Base-by-base conservation (phyloP, 2,888 invertebrate genomes). In the Cyclophora albipunctata region DNA sequence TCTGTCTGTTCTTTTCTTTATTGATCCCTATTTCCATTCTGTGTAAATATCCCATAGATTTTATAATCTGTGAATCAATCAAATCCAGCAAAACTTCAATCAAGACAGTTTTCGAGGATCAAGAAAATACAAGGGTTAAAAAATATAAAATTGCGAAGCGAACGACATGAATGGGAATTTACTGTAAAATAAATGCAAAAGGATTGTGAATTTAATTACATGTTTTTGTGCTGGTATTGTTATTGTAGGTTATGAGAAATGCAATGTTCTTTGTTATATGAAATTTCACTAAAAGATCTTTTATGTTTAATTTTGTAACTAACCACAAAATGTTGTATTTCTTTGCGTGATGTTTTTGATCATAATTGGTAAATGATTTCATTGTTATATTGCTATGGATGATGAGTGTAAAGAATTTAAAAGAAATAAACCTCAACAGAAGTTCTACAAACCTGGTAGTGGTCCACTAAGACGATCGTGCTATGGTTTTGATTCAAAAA, bases 371-470 rank as follows among this genome's bases (percentile, higher is more conserved):
- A 62, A 57, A 63, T 64, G 60, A 65, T 60, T 63, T 62, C 63
- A 66, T 71, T 69, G 69, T 72, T 68, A 71, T 68, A 74, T 75
- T 84, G 86, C 65, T 84, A 90, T 89, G 89, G 89, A 87, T 86
- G 87, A 86, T 87, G 88, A 86, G 67, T 89, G 69, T 72, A 90
- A 86, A 75, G 90, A 90, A 63, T 89, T 84, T 64, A 89, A 83
- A 87, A 91, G 89, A 78, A 91, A 90, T 75, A 92, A 92, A 82
- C 93, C 92, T 67, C 92, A 91, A 71, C 91, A 92, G 81, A 91
- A 91, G 80, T 85, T 94, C 58, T 94, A 95, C 70, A 92, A 91
- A 75, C 94, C 94, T 73, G 94, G 94, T 64, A 93, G 94, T 88
- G 94, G 94, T 59, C 93, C 93, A 59, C 81, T 94, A 60, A 90